Base-by-base conservation (phyloP, 1,140 invertebrate species). In the Hestina assimilis region DNA sequence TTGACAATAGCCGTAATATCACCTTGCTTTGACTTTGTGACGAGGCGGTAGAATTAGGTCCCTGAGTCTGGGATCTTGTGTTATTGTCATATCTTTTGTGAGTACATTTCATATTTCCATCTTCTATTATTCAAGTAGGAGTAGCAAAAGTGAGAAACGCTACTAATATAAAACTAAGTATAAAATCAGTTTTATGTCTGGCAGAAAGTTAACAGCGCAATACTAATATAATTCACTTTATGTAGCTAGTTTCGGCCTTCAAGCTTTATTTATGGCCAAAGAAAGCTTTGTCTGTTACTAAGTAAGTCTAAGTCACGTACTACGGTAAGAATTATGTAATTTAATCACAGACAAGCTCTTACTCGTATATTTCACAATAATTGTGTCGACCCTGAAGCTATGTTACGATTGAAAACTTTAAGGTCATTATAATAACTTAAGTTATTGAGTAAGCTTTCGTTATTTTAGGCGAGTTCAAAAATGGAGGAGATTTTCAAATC, bases 261-360 rank as follows among this genome's bases (percentile, higher is more conserved):
- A 46, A 15, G 26, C 24, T 28, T 28, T 46, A 46, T 46, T 46
- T 46, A 46, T 46, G 21, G 15, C 17, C 12, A 19, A 21, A 35
- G 7, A 35, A 35, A 46, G 17, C 24, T 19, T 28, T 29, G 7
- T 19, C 23, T 46, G 15, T n/a, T n/a, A n/a, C 17, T 46, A 12
- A 46, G 26, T 29, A 28, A 19, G 29, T 26, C 20, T 46, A n/a
- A 46, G 43, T 46, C 24, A 46, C 43, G 43, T 46, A 46, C 26
- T n/a, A 14, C 12, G 12, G 15, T 14, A 15, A n/a, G 4, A n/a
- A 35, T 35, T 35, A 35, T 15, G 31, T 15, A 35, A 35, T 35
- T 35, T 15, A 35, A 15, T n/a, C n/a, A 35, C 31, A 8, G 8
- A 35, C 31, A 8, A 35, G 15, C n/a, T n/a, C n/a, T n/a, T 35